Base-by-base conservation (phyloP, 2,888 invertebrate genomes). In the Octodonta nipae region DNA sequence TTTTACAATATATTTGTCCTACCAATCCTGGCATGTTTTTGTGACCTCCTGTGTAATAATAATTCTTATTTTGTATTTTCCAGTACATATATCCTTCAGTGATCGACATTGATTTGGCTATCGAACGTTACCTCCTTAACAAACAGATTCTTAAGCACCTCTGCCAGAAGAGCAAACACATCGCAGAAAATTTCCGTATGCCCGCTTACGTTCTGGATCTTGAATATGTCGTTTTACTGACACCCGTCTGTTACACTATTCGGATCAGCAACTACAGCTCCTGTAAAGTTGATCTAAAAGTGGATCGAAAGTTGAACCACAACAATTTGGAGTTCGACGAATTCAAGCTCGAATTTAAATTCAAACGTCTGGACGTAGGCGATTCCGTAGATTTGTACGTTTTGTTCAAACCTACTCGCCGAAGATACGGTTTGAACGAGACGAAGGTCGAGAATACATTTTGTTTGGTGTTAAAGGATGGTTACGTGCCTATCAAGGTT, bases 41-140 rank as follows among this genome's bases (percentile, higher is more conserved):
- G n/a, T n/a, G n/a, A n/a, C n/a, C n/a, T n/a, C n/a, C n/a, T n/a
- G n/a, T n/a, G n/a, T n/a, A n/a, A n/a, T n/a, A n/a, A n/a, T n/a
- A n/a, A n/a, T n/a, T n/a, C n/a, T n/a, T n/a, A n/a, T n/a, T n/a
- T n/a, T 17, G 11, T 14, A 15, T 31, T 33, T 40, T 45, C 16
- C 26, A 51, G 51, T 41, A 47, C 17, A 8, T 16, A 3, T 46
- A 44, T 46, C 75, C 75, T 5, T 63, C 66, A 5, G 41, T 46
- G n/a, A 64, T 68, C 54, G 76, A 76, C 40, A 71, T 76, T 32
- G 70, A 73, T 33, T 59, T 76, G 52, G 69, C 73, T 2, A 65
- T 72, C 39, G 76, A 77, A 54, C 64, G 72, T 43, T 52, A 62
- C 41, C 48, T 71, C 29, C 61, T 68, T 2, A 62, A 59, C 32